Evolutionary conservation across 2,888 invertebrate species (phyloP).

Genomic region (Prenolepis imparis): DNA sequence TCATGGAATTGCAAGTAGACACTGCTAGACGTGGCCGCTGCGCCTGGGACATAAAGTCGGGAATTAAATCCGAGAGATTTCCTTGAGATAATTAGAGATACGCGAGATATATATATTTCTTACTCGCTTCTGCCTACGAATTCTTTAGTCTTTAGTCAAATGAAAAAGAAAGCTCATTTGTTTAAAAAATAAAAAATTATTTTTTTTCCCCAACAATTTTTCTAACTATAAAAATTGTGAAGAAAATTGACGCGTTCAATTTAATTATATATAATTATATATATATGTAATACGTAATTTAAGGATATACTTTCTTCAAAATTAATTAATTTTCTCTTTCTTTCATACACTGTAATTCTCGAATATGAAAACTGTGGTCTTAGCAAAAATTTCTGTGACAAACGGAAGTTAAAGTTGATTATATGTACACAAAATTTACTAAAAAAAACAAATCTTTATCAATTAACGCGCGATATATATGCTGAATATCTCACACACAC

Average conservation of each 20-base stretch:
- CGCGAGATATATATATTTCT: background rate
- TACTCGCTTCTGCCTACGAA: background rate
- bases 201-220: no score
- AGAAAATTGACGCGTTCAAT: no score
- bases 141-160: background rate
- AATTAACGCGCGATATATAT: no score
- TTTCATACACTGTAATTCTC: no score
- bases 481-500: no score
- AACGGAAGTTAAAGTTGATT: background rate
- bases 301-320: no score
- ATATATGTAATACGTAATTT: no score
- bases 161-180: background rate
- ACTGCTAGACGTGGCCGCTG: constrained; percentile 30
- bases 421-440: background rate
- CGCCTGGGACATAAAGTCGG: constrained; percentile 24
- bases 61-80: constrained; percentile 21
- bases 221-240: no score
- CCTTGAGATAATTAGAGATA: constrained; percentile 11
- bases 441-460: background rate
- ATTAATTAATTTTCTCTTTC: no score
- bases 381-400: background rate
- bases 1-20: constrained; percentile 6
- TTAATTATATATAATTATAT: no score
- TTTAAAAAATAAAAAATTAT: background rate
- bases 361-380: no score